These are phyloP conservation scores for Tuta absoluta DNA, from an alignment of 2,888 invertebrate genomes.

Conservation along the genomic window DNA sequence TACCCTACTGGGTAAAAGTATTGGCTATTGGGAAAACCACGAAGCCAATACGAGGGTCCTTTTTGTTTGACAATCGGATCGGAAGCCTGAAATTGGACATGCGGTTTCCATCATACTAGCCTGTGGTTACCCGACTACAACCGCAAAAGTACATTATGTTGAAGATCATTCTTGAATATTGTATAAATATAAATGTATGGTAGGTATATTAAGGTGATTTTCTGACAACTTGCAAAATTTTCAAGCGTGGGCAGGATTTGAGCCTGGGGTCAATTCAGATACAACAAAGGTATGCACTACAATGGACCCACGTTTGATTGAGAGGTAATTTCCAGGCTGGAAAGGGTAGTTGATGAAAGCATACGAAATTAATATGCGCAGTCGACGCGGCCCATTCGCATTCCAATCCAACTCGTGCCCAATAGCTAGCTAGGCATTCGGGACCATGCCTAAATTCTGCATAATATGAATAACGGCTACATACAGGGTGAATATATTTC, in stretches of 20 bases:
- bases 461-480: background rate
- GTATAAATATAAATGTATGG: background rate
- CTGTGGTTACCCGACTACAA: background rate
- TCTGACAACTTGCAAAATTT: too few relatives aligned
- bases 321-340: background rate
- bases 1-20: background rate
- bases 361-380: background rate
- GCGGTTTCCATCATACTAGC: conserved; percentile 19
- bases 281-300: background rate
- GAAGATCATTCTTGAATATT: background rate
- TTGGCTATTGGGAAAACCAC: too few relatives aligned
- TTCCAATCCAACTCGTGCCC: background rate
- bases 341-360: background rate
- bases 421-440: background rate
- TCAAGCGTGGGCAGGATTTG: background rate
- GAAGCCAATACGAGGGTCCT: conserved; percentile 10
- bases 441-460: background rate
- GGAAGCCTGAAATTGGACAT: conserved; percentile 22
- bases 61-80: conserved; percentile 20
- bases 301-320: background rate
- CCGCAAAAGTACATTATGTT: background rate
- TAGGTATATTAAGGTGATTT: too few relatives aligned
- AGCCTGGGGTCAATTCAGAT: background rate
- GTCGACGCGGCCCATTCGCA: background rate
- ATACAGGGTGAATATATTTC: background rate